Evolutionary conservation across 2,113 vertebrate genomes (phyloP).

Genomic region (Sturnus vulgaris): DNA sequence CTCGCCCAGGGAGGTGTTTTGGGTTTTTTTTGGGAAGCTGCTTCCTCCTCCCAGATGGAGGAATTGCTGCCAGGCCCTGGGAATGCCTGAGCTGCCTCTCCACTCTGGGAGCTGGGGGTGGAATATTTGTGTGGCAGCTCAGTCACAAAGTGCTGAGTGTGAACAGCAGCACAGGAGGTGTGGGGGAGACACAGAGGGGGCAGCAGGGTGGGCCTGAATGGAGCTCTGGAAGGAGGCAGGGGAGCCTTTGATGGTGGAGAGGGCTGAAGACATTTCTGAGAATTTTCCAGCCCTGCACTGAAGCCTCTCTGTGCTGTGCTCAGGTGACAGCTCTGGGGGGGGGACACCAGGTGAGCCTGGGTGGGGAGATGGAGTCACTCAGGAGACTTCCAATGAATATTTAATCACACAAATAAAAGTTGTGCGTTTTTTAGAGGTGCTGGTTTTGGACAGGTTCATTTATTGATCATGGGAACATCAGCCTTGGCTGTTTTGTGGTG

Average conservation of each 20-base stretch:
- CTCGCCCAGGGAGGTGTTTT: background rate
- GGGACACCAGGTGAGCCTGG: background rate
- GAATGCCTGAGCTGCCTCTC: background rate
- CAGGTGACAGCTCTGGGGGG: too few species aligned
- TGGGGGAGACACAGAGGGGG: background rate
- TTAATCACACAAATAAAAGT: background rate
- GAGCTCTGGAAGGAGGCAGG: background rate
- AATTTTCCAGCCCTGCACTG: background rate
- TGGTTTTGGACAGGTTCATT: background rate
- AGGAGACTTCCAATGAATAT: background rate
- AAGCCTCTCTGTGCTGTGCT: background rate
- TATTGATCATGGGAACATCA: fast-evolving
- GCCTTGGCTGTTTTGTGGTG: background rate
- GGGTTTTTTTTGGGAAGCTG: background rate
- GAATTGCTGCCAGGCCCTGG: background rate
- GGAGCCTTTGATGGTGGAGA: background rate
- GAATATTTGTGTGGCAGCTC: slow-evolving; percentile 41
- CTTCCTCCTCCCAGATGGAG: background rate
- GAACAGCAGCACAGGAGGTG: background rate
- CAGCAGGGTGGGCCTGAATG: background rate
- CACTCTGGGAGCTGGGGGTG: background rate
- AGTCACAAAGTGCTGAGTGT: slow-evolving; percentile 28
- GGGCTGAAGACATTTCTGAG: background rate
- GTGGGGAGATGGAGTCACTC: background rate
- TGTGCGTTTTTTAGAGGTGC: background rate